Evolutionary conservation across 2,113 vertebrate genomes (phyloP).

Genomic region (Corynorhinus townsendii): DNA sequence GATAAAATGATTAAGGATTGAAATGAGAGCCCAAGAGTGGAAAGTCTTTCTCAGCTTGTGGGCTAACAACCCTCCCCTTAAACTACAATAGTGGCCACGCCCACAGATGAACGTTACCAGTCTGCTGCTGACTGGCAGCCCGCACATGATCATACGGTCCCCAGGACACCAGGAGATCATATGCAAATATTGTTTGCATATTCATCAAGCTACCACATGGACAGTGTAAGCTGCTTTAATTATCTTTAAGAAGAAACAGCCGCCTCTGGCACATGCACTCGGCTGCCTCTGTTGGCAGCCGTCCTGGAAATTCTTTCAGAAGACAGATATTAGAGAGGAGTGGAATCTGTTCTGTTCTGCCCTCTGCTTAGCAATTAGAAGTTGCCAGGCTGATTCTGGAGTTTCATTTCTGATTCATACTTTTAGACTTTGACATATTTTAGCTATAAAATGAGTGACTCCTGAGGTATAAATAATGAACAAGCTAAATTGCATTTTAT

Average conservation of each 20-base stretch:
- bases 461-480: not conserved
- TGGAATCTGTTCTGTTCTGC: slow-evolving; percentile 8
- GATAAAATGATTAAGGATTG: not conserved
- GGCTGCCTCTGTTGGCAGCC: not conserved
- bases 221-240: slow-evolving; percentile 51
- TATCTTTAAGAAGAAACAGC: slow-evolving; percentile 50
- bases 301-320: slow-evolving; percentile 39
- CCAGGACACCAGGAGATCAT: slow-evolving; percentile 22
- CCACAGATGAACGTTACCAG: not conserved
- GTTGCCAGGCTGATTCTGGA: not conserved
- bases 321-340: slow-evolving; percentile 32
- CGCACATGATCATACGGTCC: not conserved
- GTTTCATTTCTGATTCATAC: slow-evolving; percentile 32
- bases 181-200: slow-evolving; percentile 53
- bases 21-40: not conserved
- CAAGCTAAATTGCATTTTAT: slow-evolving; percentile 28
- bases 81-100: not conserved
- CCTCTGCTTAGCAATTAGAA: slow-evolving; percentile 28
- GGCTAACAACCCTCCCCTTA: not conserved
- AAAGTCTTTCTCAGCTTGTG: not conserved
- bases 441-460: slow-evolving; percentile 7
- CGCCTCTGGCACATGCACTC: not conserved
- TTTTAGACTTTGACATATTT: slow-evolving; percentile 23
- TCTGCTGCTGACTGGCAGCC: slow-evolving; percentile 5
- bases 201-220: slow-evolving; percentile 48